Evolutionary conservation across 1,140 invertebrate species (phyloP).

Genomic region (Hypothenemus hampei): DNA sequence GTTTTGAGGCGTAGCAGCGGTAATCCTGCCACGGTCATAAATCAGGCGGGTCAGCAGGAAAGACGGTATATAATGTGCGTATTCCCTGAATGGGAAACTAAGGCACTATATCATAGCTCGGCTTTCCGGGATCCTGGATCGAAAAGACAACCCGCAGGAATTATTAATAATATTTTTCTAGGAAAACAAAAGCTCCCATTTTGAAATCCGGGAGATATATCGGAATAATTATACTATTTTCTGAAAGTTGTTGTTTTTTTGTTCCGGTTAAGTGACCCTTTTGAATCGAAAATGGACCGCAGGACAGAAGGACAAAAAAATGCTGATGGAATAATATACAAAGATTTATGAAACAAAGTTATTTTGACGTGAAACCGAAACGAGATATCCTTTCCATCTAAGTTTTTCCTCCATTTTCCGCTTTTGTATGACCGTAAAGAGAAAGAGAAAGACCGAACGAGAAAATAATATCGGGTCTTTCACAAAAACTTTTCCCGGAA

Average conservation of each 20-base stretch:
- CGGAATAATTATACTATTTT: too few relatives aligned
- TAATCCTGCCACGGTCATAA: conserved; percentile 22
- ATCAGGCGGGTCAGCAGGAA: conserved; percentile 15
- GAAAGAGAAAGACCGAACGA: neutral
- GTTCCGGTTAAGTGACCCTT: too few relatives aligned
- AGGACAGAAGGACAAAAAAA: neutral
- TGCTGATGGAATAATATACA: conserved; percentile 11
- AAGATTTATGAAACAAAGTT: conserved; percentile 22
- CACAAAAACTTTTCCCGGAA: neutral
- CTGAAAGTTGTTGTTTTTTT: too few relatives aligned
- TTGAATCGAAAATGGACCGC: neutral
- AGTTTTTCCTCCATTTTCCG: conserved; percentile 13
- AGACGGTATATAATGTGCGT: conserved; percentile 23
- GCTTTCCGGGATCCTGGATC: conserved; percentile 16
- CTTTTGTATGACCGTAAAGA: conserved; percentile 8
- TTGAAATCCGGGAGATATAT: too few relatives aligned
- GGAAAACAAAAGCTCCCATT: conserved; percentile 18
- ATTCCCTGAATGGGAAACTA: conserved; percentile 28
- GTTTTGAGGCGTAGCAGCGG: neutral
- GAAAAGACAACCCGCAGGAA: conserved; percentile 8
- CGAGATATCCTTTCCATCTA: conserved; percentile 18
- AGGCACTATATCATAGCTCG: conserved; percentile 22
- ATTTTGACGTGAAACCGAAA: conserved; percentile 17
- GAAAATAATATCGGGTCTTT: conserved; percentile 2
- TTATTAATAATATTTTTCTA: conserved; percentile 25